phyloP scores from a whole-genome alignment of 2,113 vertebrate species.

The Lycocorax pyrrhopterus region DNA sequence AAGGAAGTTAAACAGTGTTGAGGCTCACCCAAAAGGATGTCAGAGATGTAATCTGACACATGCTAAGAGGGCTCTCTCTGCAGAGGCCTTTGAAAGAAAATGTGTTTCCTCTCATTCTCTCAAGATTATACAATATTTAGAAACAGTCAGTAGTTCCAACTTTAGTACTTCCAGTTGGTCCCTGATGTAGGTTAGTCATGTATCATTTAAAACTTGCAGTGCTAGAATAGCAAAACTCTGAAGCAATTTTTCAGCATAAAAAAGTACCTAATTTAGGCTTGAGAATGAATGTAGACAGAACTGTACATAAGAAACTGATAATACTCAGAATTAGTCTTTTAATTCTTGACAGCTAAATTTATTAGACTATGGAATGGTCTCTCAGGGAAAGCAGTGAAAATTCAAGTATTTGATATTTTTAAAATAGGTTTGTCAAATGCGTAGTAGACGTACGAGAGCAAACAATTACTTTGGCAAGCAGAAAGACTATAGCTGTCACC shows the following conservation, averaged over 20 bases:
- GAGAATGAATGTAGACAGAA: neutral
- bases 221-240: neutral
- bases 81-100: conserved; percentile 47
- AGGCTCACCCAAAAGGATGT: conserved; percentile 13
- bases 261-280: neutral
- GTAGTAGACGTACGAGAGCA: neutral
- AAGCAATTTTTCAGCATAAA: neutral
- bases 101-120: conserved; percentile 61
- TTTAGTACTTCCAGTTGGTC: conserved; percentile 15
- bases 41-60: conserved; percentile 50
- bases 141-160: conserved; percentile 13
- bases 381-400: neutral
- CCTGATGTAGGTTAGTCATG: neutral
- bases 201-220: conserved; percentile 1
- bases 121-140: conserved; percentile 39
- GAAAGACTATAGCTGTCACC: neutral
- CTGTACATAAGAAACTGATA: neutral
- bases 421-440: neutral
- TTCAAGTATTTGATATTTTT: neutral
- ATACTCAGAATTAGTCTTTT: neutral
- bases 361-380: neutral
- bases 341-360: neutral
- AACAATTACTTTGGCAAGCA: neutral
- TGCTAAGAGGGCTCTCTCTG: neutral
- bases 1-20: conserved; percentile 25